Conservation (phyloP, 2,888 invertebrate species). For the Dasypogon diadema region DNA sequence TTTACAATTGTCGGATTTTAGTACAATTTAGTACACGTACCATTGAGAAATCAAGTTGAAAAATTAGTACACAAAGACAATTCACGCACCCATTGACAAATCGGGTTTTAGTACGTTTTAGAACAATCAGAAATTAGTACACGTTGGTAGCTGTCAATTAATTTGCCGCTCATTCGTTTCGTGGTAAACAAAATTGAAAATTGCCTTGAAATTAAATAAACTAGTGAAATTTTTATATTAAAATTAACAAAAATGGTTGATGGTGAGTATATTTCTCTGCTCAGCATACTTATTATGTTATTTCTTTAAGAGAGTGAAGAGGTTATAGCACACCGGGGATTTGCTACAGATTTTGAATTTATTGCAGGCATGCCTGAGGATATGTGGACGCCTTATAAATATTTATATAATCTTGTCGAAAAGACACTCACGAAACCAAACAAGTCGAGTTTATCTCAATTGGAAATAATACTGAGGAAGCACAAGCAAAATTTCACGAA, state of each 20-base stretch:
- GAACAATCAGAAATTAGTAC: too few species aligned
- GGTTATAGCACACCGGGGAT: neutral
- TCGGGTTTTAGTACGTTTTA: too few species aligned
- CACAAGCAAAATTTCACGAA: slow-evolving; percentile 90
- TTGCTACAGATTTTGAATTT: neutral
- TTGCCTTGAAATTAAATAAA: neutral
- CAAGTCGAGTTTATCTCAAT: slow-evolving; percentile 71
- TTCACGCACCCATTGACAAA: too few species aligned
- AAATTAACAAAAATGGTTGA: neutral
- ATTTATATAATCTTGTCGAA: slow-evolving; percentile 78
- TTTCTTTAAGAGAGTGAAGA: neutral
- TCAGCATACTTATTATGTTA: neutral
- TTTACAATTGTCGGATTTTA: too few species aligned
- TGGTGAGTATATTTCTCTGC: neutral
- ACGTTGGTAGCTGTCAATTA: too few species aligned
- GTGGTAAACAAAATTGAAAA: too few species aligned
- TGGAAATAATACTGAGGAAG: slow-evolving; percentile 81
- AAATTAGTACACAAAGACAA: too few species aligned
- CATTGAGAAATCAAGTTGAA: too few species aligned
- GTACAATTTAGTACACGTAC: too few species aligned
- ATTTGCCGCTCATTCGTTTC: neutral
- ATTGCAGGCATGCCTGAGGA: slow-evolving; percentile 72
- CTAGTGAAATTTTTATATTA: neutral
- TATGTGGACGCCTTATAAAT: slow-evolving; percentile 88
- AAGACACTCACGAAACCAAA: slow-evolving; percentile 75